Percentiles rank a stretch among this genome's conserved stretches.
phyloP scores from a whole-genome alignment of 1,140 invertebrate genomes.

The Muscidifurax raptorellus region DNA sequence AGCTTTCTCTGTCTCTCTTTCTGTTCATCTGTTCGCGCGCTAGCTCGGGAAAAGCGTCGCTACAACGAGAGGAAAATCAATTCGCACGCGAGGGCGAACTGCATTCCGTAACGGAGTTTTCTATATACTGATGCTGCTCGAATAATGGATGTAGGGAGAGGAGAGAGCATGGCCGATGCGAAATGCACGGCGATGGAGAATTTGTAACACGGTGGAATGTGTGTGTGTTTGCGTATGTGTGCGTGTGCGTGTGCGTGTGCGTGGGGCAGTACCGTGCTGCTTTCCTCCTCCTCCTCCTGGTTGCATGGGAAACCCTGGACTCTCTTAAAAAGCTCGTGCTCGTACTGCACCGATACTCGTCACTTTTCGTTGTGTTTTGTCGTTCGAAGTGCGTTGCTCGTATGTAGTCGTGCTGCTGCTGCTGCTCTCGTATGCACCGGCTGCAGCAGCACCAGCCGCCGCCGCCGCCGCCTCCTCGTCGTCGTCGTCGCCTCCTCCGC shows the following conservation, averaged over 20 bases:
- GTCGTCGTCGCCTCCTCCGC: neutral
- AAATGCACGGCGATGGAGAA: neutral
- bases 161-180: neutral
- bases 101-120: neutral
- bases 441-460: neutral
- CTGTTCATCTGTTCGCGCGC: neutral
- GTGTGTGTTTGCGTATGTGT: too few relatives aligned
- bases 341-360: neutral
- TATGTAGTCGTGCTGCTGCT: slow-evolving; percentile 18
- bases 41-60: neutral
- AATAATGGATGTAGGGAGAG: too few relatives aligned
- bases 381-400: slow-evolving; percentile 14
- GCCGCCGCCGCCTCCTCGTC: neutral
- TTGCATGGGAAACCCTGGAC: slow-evolving; percentile 20
- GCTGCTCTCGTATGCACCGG: neutral
- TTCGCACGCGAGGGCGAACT: neutral
- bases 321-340: neutral
- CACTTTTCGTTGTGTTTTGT: slow-evolving; percentile 7
- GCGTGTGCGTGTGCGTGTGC: neutral
- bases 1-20: slow-evolving; percentile 3
- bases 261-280: slow-evolving; percentile 4
- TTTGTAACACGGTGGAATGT: too few relatives aligned
- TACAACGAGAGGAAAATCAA: slow-evolving; percentile 26
- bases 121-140: neutral
- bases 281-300: slow-evolving; percentile 7